Evolutionary conservation across 2,113 vertebrate species (phyloP).

Genomic region (Cyanistes caeruleus): DNA sequence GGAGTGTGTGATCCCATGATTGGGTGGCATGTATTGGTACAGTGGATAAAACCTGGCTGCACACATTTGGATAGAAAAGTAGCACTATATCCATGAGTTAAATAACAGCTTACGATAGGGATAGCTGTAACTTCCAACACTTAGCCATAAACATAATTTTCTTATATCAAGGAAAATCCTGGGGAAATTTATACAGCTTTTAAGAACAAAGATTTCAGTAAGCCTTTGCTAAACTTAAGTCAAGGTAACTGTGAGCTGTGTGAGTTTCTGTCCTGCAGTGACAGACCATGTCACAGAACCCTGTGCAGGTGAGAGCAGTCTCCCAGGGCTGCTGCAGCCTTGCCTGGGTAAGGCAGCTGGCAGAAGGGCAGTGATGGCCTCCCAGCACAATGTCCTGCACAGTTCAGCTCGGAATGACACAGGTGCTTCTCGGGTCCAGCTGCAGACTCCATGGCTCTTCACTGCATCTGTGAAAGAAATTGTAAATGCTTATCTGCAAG

Average conservation of each 20-base stretch:
- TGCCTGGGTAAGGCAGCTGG: neutral
- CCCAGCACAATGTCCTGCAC: neutral
- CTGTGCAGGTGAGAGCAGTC: neutral
- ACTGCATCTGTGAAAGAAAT: neutral
- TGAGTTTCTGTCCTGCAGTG: neutral
- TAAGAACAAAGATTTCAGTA: constrained; percentile 1
- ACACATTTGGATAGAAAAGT: neutral
- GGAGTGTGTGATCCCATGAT: neutral
- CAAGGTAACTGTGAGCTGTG: neutral
- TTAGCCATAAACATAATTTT: neutral
- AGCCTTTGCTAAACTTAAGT: neutral
- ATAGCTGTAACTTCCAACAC: neutral
- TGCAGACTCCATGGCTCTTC: neutral
- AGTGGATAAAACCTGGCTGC: neutral
- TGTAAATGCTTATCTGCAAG: neutral
- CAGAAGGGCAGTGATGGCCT: rapidly evolving
- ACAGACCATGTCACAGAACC: rapidly evolving
- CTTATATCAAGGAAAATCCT: neutral
- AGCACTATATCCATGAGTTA: neutral
- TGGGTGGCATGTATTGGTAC: neutral
- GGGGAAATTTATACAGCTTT: neutral
- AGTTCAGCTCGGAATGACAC: rapidly evolving
- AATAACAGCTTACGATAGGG: neutral
- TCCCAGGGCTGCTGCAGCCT: neutral
- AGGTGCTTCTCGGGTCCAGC: rapidly evolving